phyloP scores from a whole-genome alignment of 2,797 vertebrate genomes.

The Aphelocoma californica region DNA sequence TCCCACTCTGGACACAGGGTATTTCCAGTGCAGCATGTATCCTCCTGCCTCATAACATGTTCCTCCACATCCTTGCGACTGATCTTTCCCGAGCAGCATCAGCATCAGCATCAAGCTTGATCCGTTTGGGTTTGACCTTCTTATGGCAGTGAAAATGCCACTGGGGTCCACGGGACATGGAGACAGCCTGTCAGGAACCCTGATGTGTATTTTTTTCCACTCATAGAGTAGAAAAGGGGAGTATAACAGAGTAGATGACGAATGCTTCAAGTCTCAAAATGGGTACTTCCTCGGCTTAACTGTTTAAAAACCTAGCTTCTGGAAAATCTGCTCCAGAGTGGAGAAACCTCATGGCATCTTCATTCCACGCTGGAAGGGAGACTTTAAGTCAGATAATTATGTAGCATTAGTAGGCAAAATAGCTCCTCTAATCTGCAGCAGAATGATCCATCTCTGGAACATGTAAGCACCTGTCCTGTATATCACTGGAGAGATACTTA shows the following conservation, averaged over 20 bases:
- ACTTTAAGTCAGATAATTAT: not conserved
- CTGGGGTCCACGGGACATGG: not conserved
- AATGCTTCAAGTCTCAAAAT: not conserved
- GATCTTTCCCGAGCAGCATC: not conserved
- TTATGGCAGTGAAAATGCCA: not conserved
- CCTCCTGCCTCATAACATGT: fast-evolving
- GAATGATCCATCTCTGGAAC: not conserved
- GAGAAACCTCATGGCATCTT: not conserved
- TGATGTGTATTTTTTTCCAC: not conserved
- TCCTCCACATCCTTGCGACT: not conserved
- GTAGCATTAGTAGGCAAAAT: not conserved
- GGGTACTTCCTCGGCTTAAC: not conserved
- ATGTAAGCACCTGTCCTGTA: not conserved
- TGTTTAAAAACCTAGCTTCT: not conserved
- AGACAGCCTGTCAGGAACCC: not conserved
- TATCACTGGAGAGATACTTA: not conserved
- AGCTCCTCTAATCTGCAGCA: not conserved
- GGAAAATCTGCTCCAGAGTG: not conserved
- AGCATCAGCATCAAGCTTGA: not conserved
- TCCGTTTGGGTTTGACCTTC: not conserved
- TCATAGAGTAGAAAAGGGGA: not conserved
- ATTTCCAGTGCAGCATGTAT: not conserved
- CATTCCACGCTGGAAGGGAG: not conserved
- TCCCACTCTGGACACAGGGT: not conserved
- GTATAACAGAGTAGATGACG: not conserved